Conservation (phyloP, 2,888 invertebrate genomes). For the Tenthredo mesomela region DNA sequence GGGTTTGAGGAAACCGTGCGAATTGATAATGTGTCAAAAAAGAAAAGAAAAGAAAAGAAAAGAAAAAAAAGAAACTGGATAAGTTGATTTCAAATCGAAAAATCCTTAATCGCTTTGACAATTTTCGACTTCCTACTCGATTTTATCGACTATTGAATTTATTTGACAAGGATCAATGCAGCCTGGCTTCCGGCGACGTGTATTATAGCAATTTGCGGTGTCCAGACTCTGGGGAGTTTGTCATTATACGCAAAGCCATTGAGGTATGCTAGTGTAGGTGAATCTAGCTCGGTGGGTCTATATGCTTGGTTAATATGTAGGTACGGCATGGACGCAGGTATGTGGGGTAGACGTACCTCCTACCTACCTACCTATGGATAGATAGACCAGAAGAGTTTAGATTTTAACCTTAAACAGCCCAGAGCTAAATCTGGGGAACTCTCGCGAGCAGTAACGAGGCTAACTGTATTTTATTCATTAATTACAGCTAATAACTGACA, state of each 20-base stretch:
- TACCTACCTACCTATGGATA: neutral
- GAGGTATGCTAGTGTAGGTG: neutral
- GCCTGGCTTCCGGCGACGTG: constrained; percentile 16
- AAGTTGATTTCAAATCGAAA: too few relatives aligned
- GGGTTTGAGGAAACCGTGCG: neutral
- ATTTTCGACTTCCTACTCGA: neutral
- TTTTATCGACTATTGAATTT: neutral
- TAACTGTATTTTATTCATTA: constrained; percentile 51
- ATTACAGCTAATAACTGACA: constrained; percentile 52
- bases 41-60: neutral
- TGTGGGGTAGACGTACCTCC: neutral
- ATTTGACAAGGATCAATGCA: neutral
- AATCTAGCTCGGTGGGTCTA: neutral
- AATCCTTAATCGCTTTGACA: too few relatives aligned
- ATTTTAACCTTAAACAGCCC: constrained; percentile 32
- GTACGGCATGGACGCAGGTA: constrained; percentile 11
- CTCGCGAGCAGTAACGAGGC: constrained; percentile 38
- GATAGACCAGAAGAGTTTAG: neutral
- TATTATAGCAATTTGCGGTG: constrained; percentile 32
- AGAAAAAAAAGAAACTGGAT: neutral
- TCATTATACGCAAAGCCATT: constrained; percentile 24
- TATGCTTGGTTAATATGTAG: neutral
- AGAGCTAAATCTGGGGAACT: constrained; percentile 38
- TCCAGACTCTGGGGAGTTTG: constrained; percentile 18
- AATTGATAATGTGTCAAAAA: neutral